phyloP scores from a whole-genome alignment of 2,888 invertebrate genomes.

The Phyto melanocephala region DNA sequence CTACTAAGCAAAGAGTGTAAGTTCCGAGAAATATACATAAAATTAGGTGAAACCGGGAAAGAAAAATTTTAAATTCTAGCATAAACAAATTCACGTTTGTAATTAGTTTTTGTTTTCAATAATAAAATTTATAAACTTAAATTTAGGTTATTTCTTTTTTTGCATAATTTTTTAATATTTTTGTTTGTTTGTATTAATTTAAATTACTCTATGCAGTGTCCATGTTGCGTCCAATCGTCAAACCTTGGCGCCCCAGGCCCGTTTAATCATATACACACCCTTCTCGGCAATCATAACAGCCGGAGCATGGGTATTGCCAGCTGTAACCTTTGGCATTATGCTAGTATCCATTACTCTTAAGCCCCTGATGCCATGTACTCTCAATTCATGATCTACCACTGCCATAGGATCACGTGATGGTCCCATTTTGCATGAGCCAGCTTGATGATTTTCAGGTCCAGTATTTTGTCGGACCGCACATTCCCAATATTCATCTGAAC shows the following conservation, averaged over 20 bases:
- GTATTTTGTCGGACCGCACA: slow-evolving; percentile 86
- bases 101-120: slow-evolving; percentile 43
- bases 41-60: slow-evolving; percentile 17
- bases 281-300: slow-evolving; percentile 91
- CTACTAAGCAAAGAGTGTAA: slow-evolving; percentile 47
- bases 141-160: slow-evolving; percentile 42
- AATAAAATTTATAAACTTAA: slow-evolving; percentile 39
- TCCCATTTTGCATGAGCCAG: slow-evolving; percentile 91
- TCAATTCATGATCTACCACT: slow-evolving; percentile 85
- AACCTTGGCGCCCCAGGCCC: slow-evolving; percentile 78
- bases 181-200: slow-evolving; percentile 63
- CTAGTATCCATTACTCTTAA: slow-evolving; percentile 89
- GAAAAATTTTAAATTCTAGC: neutral
- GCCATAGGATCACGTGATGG: slow-evolving; percentile 84
- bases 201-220: slow-evolving; percentile 78
- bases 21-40: neutral
- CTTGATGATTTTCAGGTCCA: slow-evolving; percentile 90
- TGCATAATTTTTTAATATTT: slow-evolving; percentile 35
- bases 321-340: slow-evolving; percentile 87
- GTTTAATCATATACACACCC: slow-evolving; percentile 76
- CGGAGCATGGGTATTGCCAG: slow-evolving; percentile 88
- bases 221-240: slow-evolving; percentile 76
- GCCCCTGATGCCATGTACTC: slow-evolving; percentile 82
- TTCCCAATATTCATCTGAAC: slow-evolving; percentile 86
- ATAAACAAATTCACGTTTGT: slow-evolving; percentile 35